These are phyloP conservation scores for Avahi laniger DNA, from an alignment of 2,797 vertebrate species.

Conservation along the genomic window DNA sequence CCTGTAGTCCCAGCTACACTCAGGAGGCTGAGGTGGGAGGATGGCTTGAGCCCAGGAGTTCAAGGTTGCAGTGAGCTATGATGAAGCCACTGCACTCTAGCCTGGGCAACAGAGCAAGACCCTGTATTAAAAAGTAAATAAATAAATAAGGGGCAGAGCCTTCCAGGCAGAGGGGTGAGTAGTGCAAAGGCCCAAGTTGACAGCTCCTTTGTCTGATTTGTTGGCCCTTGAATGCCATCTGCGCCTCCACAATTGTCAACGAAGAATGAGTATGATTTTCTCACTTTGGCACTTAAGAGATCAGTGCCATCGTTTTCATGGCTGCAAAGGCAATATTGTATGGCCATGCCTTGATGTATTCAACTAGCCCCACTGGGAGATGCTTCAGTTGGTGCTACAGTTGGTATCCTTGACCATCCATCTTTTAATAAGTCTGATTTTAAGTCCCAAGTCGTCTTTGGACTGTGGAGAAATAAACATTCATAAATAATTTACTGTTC, in stretches of 20 bases:
- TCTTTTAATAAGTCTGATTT: constrained; percentile 11
- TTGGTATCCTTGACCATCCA: background rate
- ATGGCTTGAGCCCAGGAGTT: background rate
- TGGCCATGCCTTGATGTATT: background rate
- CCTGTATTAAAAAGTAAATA: background rate
- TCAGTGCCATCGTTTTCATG: background rate
- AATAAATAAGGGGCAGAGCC: background rate
- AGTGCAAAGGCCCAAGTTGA: background rate
- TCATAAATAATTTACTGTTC: constrained; percentile 34
- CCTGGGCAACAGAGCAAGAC: background rate
- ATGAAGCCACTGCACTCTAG: background rate
- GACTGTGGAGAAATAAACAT: background rate
- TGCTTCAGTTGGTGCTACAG: background rate
- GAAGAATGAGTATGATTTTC: background rate
- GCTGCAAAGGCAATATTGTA: background rate
- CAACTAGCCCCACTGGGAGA: background rate
- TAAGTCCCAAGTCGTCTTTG: background rate
- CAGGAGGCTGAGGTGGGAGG: background rate
- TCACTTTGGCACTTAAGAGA: background rate
- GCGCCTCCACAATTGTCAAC: background rate
- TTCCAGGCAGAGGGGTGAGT: background rate
- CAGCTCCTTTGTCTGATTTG: background rate
- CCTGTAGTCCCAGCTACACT: background rate
- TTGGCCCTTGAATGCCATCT: background rate
- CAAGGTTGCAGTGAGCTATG: background rate